Evolutionary conservation across 2,888 invertebrate species (phyloP).

Genomic region (Onchidella celtica): DNA sequence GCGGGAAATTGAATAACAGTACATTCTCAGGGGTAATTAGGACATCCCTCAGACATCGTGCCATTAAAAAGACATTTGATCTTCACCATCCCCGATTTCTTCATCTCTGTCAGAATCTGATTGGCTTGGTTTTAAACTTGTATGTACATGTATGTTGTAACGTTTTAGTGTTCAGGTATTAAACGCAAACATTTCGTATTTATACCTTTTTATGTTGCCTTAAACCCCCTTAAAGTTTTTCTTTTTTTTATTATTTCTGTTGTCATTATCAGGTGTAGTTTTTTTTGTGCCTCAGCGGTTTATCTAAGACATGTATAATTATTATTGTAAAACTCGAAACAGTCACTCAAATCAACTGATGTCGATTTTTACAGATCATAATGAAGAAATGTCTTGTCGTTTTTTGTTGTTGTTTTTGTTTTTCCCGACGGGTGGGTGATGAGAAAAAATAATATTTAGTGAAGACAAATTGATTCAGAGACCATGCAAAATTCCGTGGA

Average conservation of each 20-base stretch:
- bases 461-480: not conserved
- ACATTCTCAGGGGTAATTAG: no score
- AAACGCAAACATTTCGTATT: not conserved
- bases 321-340: not conserved
- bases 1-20: not conserved
- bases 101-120: not conserved
- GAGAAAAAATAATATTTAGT: not conserved
- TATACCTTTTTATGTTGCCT: not conserved
- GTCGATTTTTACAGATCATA: not conserved
- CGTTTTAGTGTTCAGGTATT: not conserved
- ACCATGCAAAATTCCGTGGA: not conserved
- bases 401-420: no score
- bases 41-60: not conserved
- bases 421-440: not conserved
- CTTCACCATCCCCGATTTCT: not conserved
- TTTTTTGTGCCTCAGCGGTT: not conserved
- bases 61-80: not conserved
- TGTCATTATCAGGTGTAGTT: not conserved
- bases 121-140: no score
- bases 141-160: not conserved
- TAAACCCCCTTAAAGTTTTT: not conserved
- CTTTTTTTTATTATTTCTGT: not conserved
- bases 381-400: not conserved
- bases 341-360: not conserved
- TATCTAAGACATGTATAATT: not conserved